Percentiles rank a stretch among this genome's conserved stretches.
Evolutionary conservation across 2,797 vertebrate species (phyloP).

Genomic region (Chloroceryle amazona): DNA sequence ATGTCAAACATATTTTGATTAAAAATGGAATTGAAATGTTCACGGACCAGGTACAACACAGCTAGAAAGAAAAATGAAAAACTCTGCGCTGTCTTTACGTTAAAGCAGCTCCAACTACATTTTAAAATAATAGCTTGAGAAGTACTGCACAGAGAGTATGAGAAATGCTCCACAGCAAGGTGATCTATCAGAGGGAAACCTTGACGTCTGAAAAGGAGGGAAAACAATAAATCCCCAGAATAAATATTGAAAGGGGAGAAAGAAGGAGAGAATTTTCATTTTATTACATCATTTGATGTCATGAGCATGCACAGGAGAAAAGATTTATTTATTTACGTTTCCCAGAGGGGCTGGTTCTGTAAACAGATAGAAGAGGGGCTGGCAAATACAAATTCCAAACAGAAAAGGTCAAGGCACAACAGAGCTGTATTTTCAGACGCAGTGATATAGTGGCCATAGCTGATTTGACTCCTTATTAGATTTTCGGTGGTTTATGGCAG

Average conservation of each 20-base stretch:
- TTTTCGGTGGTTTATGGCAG: not conserved
- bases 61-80: conserved; percentile 35
- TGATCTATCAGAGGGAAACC: conserved; percentile 60
- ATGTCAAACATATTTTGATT: not conserved
- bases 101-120: conserved; percentile 26
- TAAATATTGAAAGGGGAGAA: conserved; percentile 44
- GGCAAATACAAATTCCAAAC: conserved; percentile 1
- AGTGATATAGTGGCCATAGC: not conserved
- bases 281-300: conserved; percentile 53
- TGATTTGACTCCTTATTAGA: not conserved
- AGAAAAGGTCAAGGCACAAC: not conserved
- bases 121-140: conserved; percentile 58
- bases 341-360: not conserved
- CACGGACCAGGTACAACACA: not conserved
- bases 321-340: conserved; percentile 33
- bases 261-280: conserved; percentile 39
- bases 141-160: not conserved
- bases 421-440: not conserved
- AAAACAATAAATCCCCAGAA: conserved; percentile 59
- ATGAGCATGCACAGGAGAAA: not conserved
- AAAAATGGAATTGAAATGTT: not conserved
- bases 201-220: conserved; percentile 19
- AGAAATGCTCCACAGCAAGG: conserved; percentile 26
- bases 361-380: conserved; percentile 11
- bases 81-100: not conserved